Base-by-base conservation (phyloP, 2,888 invertebrate species). In the Dexiosoma caninum region DNA sequence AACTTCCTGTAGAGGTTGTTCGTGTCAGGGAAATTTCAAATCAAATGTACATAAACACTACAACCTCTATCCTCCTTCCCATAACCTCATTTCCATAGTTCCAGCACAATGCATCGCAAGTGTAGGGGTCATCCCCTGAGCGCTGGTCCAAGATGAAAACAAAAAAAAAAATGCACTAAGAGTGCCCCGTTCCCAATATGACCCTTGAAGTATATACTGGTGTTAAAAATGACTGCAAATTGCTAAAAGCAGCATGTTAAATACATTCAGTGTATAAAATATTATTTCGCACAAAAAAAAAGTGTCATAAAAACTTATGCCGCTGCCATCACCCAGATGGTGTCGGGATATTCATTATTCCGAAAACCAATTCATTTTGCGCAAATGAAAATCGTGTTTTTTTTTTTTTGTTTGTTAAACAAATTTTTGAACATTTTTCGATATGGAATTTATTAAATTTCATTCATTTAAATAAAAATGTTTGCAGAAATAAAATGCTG, bases 291-390 rank as follows among this genome's bases (percentile, higher is more conserved):
- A 40, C 64, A 55, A 42, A 44, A 16, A 37, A 19, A 35, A 57
- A 71, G 57, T 78, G 80, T 66, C 78, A 81, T 71, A 76, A 80
- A 76, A 71, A 32, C 30, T 49, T 60, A 44, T 72, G 42, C 32
- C 27, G 51, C 27, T 40, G 75, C 66, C 46, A 32, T 49, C 44
- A 44, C 60, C 51, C 59, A 76, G 44, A 67, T 66, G 59, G 57
- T 66, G 75, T 53, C 51, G 30, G 6, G 21, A 32, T 59, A 16
- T 49, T 8, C 60, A 32, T 14, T 19, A 60, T 72, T 30, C 60
- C 60, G n/a, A 44, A 44, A 57, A 32, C 3, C 37, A 62, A 53
- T 72, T 37, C 46, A 60, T 62, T 62, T 62, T 21, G 32, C 21
- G 5, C 40, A 23, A 7, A 14, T 8, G 14, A 49, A 62, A 53